Evolutionary conservation across 2,113 vertebrate species (phyloP).

Genomic region (Mustela nigripes): DNA sequence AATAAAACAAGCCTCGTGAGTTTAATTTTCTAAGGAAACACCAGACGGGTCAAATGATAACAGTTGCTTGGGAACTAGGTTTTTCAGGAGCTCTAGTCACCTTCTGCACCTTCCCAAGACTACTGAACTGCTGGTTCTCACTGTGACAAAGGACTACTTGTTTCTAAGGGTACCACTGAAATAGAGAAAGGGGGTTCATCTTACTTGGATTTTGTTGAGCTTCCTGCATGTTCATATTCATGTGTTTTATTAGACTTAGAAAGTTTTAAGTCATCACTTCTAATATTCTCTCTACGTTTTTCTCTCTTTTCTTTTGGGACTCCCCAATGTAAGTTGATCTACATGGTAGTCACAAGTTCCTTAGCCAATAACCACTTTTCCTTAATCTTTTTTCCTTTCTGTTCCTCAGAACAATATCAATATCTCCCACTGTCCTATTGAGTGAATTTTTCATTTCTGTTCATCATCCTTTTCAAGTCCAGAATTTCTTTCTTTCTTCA

Average conservation of each 20-base stretch:
- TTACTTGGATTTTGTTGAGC: background rate
- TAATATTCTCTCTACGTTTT: background rate
- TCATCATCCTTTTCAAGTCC: background rate
- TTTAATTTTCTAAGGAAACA: background rate
- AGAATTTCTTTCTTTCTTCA: background rate
- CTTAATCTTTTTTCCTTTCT: background rate
- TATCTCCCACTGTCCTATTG: background rate
- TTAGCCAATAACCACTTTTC: background rate
- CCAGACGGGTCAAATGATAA: background rate
- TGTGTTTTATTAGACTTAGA: background rate
- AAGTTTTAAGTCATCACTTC: background rate
- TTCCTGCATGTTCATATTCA: background rate
- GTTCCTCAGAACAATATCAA: background rate
- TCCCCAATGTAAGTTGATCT: no score
- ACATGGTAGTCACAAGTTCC: background rate
- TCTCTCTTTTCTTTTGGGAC: background rate
- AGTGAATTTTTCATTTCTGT: background rate
- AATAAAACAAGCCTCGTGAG: background rate
- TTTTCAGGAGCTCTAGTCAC: background rate
- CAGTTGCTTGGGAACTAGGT: background rate
- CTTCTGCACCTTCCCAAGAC: no score
- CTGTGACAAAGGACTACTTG: no score
- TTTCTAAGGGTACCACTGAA: background rate
- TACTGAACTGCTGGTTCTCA: background rate
- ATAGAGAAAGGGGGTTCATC: background rate